Conservation (phyloP, 1,140 invertebrate genomes). For the Metaphire vulgaris region DNA sequence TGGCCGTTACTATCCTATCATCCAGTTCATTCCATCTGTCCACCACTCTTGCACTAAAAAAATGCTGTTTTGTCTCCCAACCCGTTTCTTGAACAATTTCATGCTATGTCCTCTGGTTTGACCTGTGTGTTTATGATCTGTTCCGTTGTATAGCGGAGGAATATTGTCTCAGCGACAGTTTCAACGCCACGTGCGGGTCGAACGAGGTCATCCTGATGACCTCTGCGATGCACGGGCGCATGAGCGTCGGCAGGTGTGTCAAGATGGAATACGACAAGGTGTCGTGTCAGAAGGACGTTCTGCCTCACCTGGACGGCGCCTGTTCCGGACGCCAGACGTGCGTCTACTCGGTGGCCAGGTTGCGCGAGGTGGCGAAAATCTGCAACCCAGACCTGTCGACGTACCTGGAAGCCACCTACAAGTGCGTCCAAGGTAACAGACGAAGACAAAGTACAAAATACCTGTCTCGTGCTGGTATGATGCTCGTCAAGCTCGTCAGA, state of each 20-base stretch:
- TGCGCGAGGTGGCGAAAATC: conserved; percentile 6
- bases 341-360: conserved; percentile 1
- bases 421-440: conserved; percentile 22
- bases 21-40: too few relatives aligned
- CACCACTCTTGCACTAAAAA: too few relatives aligned
- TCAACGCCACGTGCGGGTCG: conserved; percentile 3
- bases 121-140: too few relatives aligned
- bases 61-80: too few relatives aligned
- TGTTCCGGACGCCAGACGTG: conserved; percentile 20
- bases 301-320: conserved; percentile 5
- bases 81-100: too few relatives aligned
- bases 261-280: conserved; percentile 5
- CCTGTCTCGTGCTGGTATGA: neutral
- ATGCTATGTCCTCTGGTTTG: too few relatives aligned
- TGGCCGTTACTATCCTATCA: too few relatives aligned
- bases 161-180: conserved; percentile 17
- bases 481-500: too few relatives aligned
- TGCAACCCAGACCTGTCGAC: conserved; percentile 15
- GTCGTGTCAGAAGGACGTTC: conserved; percentile 17
- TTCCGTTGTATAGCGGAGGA: neutral
- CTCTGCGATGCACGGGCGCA: conserved; percentile 17
- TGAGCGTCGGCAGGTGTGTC: conserved; percentile 14
- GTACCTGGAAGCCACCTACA: conserved; percentile 20
- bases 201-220: conserved; percentile 21
- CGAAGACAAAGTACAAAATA: too few relatives aligned